Conservation (phyloP, 2,113 vertebrate species). For the Aleadryas rufinucha region DNA sequence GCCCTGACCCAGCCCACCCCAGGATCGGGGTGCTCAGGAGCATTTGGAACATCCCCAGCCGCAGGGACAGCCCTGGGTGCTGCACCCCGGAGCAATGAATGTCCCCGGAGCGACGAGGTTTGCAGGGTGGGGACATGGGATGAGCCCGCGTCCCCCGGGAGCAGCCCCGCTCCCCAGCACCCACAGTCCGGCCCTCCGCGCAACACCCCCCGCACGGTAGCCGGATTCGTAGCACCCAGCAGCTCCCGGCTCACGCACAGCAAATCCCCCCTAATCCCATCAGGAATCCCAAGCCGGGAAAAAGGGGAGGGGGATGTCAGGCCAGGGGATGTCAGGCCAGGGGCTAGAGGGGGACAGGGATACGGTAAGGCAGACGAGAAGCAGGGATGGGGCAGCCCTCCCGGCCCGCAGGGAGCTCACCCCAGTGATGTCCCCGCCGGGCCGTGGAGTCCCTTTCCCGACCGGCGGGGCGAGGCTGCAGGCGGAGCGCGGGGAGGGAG, state of each 20-base stretch:
- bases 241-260: neutral
- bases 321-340: neutral
- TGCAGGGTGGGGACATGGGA: too few relatives aligned
- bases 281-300: neutral
- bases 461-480: neutral
- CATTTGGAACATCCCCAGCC: neutral
- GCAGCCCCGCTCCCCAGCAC: neutral
- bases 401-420: conserved; percentile 19
- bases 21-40: neutral
- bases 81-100: neutral
- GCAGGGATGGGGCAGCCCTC: neutral
- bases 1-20: neutral
- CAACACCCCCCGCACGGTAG: neutral
- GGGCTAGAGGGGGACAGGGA: neutral
- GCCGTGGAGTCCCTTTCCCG: neutral
- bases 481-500: neutral
- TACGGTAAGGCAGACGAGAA: neutral
- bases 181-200: neutral
- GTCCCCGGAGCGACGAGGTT: neutral
- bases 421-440: neutral
- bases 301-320: neutral
- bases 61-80: neutral
- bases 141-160: neutral
- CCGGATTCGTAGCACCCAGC: neutral
- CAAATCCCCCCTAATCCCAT: conserved; percentile 27